Percentiles rank a stretch among this genome's conserved stretches.
These are phyloP conservation scores for Paracentrotus lividus DNA, from an alignment of 53 echinoderm and acorn worm genomes.

Conservation along the genomic window DNA sequence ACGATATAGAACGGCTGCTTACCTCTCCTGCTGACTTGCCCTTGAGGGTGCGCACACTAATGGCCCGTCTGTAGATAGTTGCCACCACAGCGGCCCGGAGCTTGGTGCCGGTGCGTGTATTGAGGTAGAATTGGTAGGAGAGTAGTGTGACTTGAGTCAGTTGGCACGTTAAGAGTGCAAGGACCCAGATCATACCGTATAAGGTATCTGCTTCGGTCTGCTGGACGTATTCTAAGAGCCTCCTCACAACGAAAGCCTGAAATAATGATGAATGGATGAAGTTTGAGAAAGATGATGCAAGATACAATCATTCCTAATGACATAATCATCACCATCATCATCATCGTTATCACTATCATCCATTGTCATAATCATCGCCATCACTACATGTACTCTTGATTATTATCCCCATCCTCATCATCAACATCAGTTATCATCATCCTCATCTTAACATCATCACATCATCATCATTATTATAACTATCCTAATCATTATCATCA, in stretches of 20 bases:
- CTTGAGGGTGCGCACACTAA: conserved; percentile 64
- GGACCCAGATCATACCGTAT: conserved; percentile 70
- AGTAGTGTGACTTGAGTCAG: conserved; percentile 25
- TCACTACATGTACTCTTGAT: background rate
- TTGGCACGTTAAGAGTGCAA: conserved; percentile 31
- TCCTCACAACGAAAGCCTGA: conserved; percentile 61
- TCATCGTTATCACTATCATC: background rate
- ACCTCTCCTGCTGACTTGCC: conserved; percentile 80
- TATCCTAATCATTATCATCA: background rate
- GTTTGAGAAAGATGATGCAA: background rate
- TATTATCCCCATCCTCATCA: too few species aligned
- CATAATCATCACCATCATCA: background rate
- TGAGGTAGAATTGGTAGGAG: conserved; percentile 64
- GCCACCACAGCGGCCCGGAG: conserved; percentile 61
- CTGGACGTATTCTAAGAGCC: conserved; percentile 67
- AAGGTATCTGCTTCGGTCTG: conserved; percentile 20
- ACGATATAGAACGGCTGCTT: too few species aligned
- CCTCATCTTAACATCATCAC: too few species aligned
- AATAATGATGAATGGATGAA: background rate
- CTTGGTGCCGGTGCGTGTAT: conserved; percentile 40
- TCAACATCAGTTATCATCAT: too few species aligned
- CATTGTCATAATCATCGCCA: background rate
- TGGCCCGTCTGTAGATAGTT: conserved; percentile 66
- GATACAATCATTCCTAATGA: background rate
- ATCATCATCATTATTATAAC: background rate